These are phyloP conservation scores for Porites divaricata DNA, from an alignment of 92 coral and sea anemone species.

Conservation along the genomic window DNA sequence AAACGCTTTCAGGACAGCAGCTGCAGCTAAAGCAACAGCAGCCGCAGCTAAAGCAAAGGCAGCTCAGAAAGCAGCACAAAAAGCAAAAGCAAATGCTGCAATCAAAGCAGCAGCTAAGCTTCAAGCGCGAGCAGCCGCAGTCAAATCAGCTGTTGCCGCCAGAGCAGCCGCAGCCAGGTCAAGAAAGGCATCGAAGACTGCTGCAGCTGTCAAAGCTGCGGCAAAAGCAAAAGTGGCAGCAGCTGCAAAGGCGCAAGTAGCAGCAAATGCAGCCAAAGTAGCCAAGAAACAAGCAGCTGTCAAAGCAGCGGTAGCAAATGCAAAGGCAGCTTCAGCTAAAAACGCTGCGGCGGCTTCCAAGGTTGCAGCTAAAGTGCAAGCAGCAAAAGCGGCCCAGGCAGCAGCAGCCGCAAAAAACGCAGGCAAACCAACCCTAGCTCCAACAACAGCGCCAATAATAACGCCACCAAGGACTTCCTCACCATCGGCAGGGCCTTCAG, in stretches of 20 bases:
- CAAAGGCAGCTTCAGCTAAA: constrained; percentile 30
- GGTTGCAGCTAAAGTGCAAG: constrained; percentile 30
- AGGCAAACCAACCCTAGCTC: constrained; percentile 43
- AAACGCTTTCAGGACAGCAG: constrained; percentile 28
- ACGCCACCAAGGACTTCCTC: constrained; percentile 1
- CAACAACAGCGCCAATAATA: not conserved
- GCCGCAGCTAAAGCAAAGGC: constrained; percentile 24
- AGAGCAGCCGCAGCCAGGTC: constrained; percentile 21
- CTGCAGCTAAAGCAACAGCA: constrained; percentile 37
- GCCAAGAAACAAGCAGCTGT: constrained; percentile 37
- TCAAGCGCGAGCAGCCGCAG: constrained; percentile 25
- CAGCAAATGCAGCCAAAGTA: constrained; percentile 29
- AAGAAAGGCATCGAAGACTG: constrained; percentile 13
- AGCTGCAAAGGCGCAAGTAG: constrained; percentile 14
- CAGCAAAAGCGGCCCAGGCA: constrained; percentile 34
- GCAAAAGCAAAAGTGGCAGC: constrained; percentile 15
- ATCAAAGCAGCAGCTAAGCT: constrained; percentile 20
- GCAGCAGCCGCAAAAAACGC: constrained; percentile 38
- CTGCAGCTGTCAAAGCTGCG: constrained; percentile 29
- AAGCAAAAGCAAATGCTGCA: constrained; percentile 23
- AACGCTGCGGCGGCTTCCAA: constrained; percentile 25
- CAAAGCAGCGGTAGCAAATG: constrained; percentile 34
- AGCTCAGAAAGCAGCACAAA: constrained; percentile 21
- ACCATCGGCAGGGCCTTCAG: not conserved
- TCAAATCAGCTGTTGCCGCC: constrained; percentile 22